Base-by-base conservation (phyloP, 1,140 invertebrate genomes). In the Cotesia typhae region DNA sequence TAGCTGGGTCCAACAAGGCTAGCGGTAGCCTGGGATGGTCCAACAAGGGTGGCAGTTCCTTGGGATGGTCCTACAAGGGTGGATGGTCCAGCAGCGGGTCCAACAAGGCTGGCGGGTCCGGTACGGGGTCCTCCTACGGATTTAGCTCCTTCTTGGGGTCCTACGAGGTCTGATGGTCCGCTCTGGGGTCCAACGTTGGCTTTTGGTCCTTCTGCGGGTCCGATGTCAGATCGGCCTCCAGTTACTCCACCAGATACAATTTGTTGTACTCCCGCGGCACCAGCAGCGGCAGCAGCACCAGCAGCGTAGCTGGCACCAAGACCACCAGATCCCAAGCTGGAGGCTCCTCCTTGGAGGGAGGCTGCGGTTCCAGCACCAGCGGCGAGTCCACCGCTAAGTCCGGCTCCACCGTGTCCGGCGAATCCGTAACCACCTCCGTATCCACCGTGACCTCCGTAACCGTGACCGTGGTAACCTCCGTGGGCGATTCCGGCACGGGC, bases 201-300 rank as follows among this genome's bases (percentile, higher is more conserved):
- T 76, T 86, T 87, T 75, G 85, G 85, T 83, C 85, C 85, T 77
- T 87, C 85, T 76, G 85, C 85, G 68, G 85, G 84, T 84, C 85
- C 85, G 77, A 87, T 84, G 84, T 87, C 85, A 71, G 85, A 84
- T 77, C 85, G 82, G 70, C 85, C 85, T 66, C 85, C 85, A 70
- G 79, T 79, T 67, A 87, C 85, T 83, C 85, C 85, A 79, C 86
- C 86, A 74, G 86, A 87, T 47, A 87, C 84, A 41, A 87, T 85
- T 64, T 87, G 86, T 76, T 87, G 86, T 10, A 87, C 80, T 81
- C 86, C 86, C 71, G 86, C 86, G 71, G 83, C 79, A 37, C 85
- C 85, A 82, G 86, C 86, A 69, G 86, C 86, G 55, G 81, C 77
- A 64, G 86, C 86, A 57, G 85, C 84, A 75, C 86, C 86, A 80